These are phyloP conservation scores for Aphis craccivora DNA, from an alignment of 1,140 invertebrate species.

Conservation along the genomic window DNA sequence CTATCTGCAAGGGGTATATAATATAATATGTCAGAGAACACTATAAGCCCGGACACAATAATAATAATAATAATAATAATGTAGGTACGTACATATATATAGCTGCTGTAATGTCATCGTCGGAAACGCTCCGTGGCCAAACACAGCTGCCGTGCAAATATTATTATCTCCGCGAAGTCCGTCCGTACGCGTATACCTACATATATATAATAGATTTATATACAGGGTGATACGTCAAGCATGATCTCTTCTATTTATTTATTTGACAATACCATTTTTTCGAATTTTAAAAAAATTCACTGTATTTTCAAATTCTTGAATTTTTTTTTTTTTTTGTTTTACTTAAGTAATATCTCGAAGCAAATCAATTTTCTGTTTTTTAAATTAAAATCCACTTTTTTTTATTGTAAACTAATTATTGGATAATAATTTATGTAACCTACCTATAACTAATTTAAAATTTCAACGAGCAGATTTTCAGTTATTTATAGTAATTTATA, in stretches of 20 bases:
- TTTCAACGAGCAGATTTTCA: too few species aligned
- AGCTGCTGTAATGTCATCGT: not conserved
- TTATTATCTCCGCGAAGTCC: not conserved
- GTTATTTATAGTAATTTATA: too few species aligned
- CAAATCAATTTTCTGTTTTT: not conserved
- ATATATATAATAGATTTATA: not conserved
- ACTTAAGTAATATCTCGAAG: not conserved
- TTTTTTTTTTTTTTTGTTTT: not conserved
- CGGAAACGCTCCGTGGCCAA: not conserved
- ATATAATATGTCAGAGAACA: not conserved
- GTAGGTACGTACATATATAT: not conserved
- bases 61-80: conserved; percentile 11
- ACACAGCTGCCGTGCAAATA: conserved; percentile 36
- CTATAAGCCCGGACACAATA: not conserved
- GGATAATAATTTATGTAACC: too few species aligned
- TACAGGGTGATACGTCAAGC: not conserved
- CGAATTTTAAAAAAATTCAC: not conserved
- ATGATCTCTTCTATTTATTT: not conserved
- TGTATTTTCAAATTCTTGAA: not conserved
- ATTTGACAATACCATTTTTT: not conserved
- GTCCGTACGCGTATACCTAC: not conserved
- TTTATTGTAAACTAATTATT: not conserved
- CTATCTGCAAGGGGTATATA: not conserved
- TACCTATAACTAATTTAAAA: too few species aligned
- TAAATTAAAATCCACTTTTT: not conserved